A percentile compares a stretch with the other conserved stretches of the same genome.
These are phyloP conservation scores for Dinocampus coccinellae DNA, from an alignment of 2,888 invertebrate species.

Conservation along the genomic window DNA sequence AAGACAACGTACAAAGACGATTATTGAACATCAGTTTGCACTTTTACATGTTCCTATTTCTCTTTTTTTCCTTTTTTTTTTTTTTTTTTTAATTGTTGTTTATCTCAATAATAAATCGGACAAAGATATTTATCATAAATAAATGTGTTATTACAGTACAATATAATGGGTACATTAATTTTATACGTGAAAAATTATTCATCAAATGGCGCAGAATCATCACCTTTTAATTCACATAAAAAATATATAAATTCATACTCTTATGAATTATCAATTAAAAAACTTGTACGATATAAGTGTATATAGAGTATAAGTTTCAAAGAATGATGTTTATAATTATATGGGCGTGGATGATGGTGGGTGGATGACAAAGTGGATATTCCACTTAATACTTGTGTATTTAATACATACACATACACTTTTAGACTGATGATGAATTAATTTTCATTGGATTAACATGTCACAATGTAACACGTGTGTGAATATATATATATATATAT, in stretches of 20 bases:
- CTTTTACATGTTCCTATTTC: slow-evolving; percentile 15
- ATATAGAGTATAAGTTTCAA: background rate
- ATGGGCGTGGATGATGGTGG: background rate
- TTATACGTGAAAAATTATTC: background rate
- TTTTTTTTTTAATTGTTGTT: too few species aligned
- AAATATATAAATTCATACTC: background rate
- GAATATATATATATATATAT: too few species aligned
- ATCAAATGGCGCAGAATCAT: background rate
- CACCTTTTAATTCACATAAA: too few species aligned
- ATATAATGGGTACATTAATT: background rate
- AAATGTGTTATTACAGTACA: background rate
- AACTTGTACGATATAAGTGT: background rate
- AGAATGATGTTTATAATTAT: background rate
- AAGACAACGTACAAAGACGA: too few species aligned
- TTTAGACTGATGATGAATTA: background rate
- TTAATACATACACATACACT: background rate
- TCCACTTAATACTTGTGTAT: slow-evolving; percentile 8
- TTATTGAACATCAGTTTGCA: background rate
- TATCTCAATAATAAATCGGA: background rate
- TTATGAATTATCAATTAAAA: background rate
- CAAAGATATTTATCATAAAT: background rate
- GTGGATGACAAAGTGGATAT: background rate
- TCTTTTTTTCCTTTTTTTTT: too few species aligned
- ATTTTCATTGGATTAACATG: slow-evolving; percentile 14
- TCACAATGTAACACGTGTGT: background rate